Conservation (phyloP, 2,113 vertebrate genomes). For the Cervus canadensis region DNA sequence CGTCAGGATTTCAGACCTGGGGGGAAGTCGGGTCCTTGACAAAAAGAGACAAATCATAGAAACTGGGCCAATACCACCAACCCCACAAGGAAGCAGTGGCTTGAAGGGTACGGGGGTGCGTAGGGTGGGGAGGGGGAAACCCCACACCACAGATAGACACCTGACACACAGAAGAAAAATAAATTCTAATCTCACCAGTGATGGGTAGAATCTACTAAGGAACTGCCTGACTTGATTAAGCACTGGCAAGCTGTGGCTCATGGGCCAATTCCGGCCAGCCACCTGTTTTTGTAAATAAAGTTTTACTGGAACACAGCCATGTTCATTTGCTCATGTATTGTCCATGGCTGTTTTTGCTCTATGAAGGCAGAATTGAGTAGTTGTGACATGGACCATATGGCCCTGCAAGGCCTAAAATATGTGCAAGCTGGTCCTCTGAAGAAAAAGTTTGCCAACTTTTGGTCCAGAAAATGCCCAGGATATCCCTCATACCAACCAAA, state of each 20-base stretch:
- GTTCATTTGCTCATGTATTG: neutral
- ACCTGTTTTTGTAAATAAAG: conserved; percentile 4
- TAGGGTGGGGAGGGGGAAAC: too few relatives aligned
- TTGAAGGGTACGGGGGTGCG: neutral
- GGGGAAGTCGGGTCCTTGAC: neutral
- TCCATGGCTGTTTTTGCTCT: neutral
- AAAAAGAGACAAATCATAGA: neutral
- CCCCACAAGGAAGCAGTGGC: neutral
- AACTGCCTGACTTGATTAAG: neutral
- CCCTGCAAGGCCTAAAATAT: neutral
- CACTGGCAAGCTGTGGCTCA: neutral
- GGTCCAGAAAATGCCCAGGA: neutral
- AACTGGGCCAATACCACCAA: neutral
- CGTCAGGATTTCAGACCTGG: neutral
- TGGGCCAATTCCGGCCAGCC: neutral
- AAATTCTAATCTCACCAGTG: neutral
- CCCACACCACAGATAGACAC: neutral
- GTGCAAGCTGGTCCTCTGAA: neutral
- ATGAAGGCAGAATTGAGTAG: neutral
- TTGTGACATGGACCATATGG: neutral
- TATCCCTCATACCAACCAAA: neutral
- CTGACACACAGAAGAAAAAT: neutral
- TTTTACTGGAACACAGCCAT: neutral
- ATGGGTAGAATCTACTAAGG: neutral
- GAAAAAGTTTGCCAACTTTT: neutral